Base-by-base conservation (phyloP, 2,797 vertebrate genomes). In the Pagetopsis macropterus region DNA sequence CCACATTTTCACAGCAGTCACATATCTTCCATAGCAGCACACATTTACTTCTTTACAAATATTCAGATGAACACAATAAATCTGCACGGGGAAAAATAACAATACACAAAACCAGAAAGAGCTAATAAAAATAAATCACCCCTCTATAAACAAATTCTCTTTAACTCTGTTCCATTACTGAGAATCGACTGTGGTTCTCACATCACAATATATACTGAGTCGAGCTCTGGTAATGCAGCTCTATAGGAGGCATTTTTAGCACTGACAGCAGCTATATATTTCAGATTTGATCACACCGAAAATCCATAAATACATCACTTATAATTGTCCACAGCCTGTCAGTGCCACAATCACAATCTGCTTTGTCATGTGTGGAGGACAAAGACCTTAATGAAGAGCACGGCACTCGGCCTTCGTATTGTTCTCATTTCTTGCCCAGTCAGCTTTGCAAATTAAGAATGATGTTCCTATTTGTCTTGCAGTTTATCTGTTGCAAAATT, bases 401-500 rank as follows among this genome's bases (percentile, higher is more conserved):
- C 21, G 43, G 51, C 55, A 71, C 84, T 66, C 72, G 76, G 80
- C 72, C 81, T 83, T 87, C 27, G 60, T 83, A 87, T 81, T 86
- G 85, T 88, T 90, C 88, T 90, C 74, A 92, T 92, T 92, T 93
- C 91, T 90, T 90, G 87, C 86, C 83, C 83, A 85, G 90, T 90
- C 92, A 81, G 83, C 83, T 92, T 82, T 76, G 72, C 61, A 93
- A 93, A 94, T 92, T 85, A 90, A 92, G 91, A 94, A 88, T 91
- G 92, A 93, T 93, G 90, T 84, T 89, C 84, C 77, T 89, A 91
- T 91, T 90, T 91, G 83, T 88, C 84, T 81, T 64, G 60, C 81
- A 81, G 78, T 87, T 88, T 92, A 90, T 90, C 88, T 87, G 80
- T 87, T 79, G 61, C 82, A 90, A 90, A 90, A 91, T 48, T 83